Conservation (phyloP, 2,888 invertebrate genomes). For the Dione vanillae region DNA sequence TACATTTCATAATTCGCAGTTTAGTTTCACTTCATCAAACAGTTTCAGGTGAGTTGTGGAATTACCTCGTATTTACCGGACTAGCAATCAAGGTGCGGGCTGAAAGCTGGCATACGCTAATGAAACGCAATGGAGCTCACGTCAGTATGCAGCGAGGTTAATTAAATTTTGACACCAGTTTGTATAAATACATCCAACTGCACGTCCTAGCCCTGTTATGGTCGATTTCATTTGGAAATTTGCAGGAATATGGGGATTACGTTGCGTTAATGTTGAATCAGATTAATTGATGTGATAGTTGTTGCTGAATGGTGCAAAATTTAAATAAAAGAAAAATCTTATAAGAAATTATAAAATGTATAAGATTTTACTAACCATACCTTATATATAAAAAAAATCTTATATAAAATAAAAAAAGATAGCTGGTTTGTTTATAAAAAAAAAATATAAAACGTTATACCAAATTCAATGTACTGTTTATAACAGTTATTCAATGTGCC, state of each 20-base stretch:
- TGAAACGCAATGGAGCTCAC: conserved; percentile 59
- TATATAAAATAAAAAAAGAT: no score
- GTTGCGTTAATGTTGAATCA: not conserved
- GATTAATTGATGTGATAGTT: not conserved
- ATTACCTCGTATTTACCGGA: conserved; percentile 41
- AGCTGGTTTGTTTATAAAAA: no score
- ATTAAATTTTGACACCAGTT: conserved; percentile 68
- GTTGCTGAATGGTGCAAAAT: not conserved
- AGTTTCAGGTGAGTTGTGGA: conserved; percentile 40
- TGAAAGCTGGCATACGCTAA: conserved; percentile 54
- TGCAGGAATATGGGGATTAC: conserved; percentile 20
- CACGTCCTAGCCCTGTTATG: conserved; percentile 27
- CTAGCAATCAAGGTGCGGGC: conserved; percentile 46
- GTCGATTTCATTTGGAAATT: conserved; percentile 30
- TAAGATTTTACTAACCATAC: no score
- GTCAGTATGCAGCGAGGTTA: conserved; percentile 58
- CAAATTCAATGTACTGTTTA: not conserved
- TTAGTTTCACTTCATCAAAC: conserved; percentile 31
- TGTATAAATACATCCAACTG: conserved; percentile 46
- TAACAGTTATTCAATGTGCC: not conserved
- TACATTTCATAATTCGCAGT: conserved; percentile 15
- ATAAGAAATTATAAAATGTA: no score
- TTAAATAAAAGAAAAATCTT: no score
- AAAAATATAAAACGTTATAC: not conserved
- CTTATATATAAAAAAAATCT: no score